Evolutionary conservation across 2,888 invertebrate genomes (phyloP).

Genomic region (Sarcophaga variegata): DNA sequence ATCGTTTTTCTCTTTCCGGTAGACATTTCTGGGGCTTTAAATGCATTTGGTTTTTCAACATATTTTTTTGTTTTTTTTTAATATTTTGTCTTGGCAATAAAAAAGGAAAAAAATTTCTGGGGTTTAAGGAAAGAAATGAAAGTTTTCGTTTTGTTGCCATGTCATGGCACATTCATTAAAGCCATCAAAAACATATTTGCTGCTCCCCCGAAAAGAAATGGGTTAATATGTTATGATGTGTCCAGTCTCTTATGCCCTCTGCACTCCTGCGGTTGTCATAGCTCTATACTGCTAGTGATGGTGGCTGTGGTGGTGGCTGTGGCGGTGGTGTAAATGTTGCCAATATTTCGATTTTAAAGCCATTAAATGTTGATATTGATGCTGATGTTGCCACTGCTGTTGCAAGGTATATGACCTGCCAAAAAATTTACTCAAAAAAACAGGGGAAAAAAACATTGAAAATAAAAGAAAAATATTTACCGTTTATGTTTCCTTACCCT

Average conservation of each 20-base stretch:
- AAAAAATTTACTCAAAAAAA: slow-evolving; percentile 1
- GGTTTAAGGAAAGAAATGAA: no score
- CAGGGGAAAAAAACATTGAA: no score
- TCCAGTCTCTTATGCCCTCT: background rate
- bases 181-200: slow-evolving; percentile 55
- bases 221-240: slow-evolving; percentile 64
- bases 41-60: no score
- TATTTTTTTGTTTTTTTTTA: no score
- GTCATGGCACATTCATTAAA: slow-evolving; percentile 61
- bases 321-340: background rate
- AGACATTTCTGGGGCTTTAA: no score
- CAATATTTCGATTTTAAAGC: background rate
- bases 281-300: background rate
- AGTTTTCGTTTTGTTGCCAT: slow-evolving; percentile 29
- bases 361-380: slow-evolving; percentile 5
- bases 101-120: no score
- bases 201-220: slow-evolving; percentile 44
- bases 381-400: slow-evolving; percentile 19
- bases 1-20: no score
- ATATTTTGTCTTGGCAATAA: no score
- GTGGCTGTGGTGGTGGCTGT: background rate
- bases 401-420: slow-evolving; percentile 50
- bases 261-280: background rate
- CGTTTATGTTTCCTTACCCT: no score
- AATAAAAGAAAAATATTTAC: no score